Base-by-base conservation (phyloP, 2,797 vertebrate genomes). In the Cirrhinus molitorella region DNA sequence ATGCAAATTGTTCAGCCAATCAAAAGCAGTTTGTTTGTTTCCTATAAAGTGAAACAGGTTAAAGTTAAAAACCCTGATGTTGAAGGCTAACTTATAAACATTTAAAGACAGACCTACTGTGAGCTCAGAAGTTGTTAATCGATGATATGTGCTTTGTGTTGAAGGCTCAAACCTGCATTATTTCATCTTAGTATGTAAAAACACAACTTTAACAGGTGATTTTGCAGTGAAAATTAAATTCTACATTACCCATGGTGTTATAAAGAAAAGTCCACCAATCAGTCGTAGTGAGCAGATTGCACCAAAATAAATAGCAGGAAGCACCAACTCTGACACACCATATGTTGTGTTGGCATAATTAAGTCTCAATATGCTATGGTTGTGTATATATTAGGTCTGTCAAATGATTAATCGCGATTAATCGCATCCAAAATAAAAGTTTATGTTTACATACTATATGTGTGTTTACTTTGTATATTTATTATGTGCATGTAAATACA, bases 1-100 rank as follows among this genome's bases (percentile, higher is more conserved):
- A 96, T 89, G 55, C 43, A 3, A 77, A 17, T 66, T 23, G 12
- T 2, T 14, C 3, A 8, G 17, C 55, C 43, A 55, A 3, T 82
- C 74, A 28, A 21, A 47, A 25, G 17, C 59, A 3, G 25, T 4
- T 3, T 0, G 40, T 23, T 47, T 47, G 14, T 28, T 28, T 61
- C 61, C 37, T 13, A 16, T 23, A 25, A 34, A 34, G 2, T 34
- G 31, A 34, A 34, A 34, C 4, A 34, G 31, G 31, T 34, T 34
- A 34, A 34, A 34, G 31, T 34, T n/a, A 34, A 34, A 34, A 34
- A 34, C 4, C n/a, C n/a, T n/a, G n/a, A 59, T 59, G 13, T 61
- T 61, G 28, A 28, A 61, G 1, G 6, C 59, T 63, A 8, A 31
- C 28, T 31, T 63, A 63, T 31, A 63, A 31, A 31, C 59, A 2